These are phyloP conservation scores for Luidia sarsii DNA, from an alignment of 53 echinoderm and acorn worm species.

Conservation along the genomic window DNA sequence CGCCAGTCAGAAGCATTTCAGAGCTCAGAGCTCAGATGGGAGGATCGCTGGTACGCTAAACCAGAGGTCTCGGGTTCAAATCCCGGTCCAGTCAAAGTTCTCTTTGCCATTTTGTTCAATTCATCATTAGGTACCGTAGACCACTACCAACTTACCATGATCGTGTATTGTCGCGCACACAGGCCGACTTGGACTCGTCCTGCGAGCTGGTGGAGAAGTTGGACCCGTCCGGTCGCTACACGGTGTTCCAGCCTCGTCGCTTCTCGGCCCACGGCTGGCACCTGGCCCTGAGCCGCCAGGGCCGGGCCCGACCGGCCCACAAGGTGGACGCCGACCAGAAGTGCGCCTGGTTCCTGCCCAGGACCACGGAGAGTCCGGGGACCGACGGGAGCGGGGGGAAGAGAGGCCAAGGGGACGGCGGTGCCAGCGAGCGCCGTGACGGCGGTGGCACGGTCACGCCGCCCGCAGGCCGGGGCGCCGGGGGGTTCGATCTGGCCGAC, in stretches of 20 bases:
- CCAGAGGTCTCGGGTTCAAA: too few relatives aligned
- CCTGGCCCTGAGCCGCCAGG: constrained; percentile 7
- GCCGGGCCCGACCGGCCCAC: constrained; percentile 28
- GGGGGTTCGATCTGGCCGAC: background rate
- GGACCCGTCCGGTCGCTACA: constrained; percentile 13
- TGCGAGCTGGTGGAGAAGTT: constrained; percentile 46
- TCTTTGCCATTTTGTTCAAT: too few relatives aligned
- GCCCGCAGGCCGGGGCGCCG: too few relatives aligned
- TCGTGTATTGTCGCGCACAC: background rate
- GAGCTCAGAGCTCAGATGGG: too few relatives aligned
- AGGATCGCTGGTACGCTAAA: too few relatives aligned
- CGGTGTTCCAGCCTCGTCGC: constrained; percentile 33
- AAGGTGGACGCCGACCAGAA: constrained; percentile 32
- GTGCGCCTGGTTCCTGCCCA: constrained; percentile 17
- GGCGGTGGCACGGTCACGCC: too few relatives aligned
- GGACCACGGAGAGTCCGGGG: background rate
- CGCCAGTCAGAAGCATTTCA: too few relatives aligned
- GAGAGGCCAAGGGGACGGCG: background rate
- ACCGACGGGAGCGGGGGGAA: background rate
- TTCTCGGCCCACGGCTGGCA: constrained; percentile 29
- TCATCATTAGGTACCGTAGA: too few relatives aligned
- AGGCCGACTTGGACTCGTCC: constrained; percentile 21
- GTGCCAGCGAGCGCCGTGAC: too few relatives aligned
- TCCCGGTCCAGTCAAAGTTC: too few relatives aligned
- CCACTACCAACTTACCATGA: too few relatives aligned